Base-by-base conservation (phyloP, 35 echinoderm and acorn worm species). In the Chiridota heheva region DNA sequence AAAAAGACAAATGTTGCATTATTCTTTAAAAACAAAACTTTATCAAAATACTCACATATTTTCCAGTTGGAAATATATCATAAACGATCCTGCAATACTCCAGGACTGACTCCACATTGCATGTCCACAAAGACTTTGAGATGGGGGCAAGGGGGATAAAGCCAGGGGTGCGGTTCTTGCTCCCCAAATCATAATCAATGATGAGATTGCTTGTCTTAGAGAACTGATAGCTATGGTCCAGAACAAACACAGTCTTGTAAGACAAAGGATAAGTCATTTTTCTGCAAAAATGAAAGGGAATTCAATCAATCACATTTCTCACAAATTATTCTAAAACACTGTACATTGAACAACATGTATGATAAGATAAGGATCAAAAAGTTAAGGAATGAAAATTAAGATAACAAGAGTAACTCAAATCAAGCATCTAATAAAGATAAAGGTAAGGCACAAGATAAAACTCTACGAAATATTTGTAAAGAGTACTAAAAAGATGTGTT, bases 21-120 rank as follows among this genome's bases (percentile, higher is more conserved):
- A n/a, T n/a, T n/a, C 13, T 1, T 20, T 44, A 25, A 44, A 36
- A 44, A 47, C 36, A 25, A 59, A 53, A 53, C 48, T 53, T 13
- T 53, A 22, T 13, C 22, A 53, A n/a, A n/a, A 76, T 16, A 84
- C 93, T 84, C 81, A 98, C 95, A 82, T 84, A 57, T 77, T 84
- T 87, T 24, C 81, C 83, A 36, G 60, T 44, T 65, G 95, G 84
- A 33, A 88, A 98, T 57, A 98, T 88, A 35, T 98, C 95, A 77
- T 76, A 98, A 5, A 98, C 95, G 42, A 98, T 91, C 29, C 95
- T 60, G 68, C 89, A 91, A 22, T 92, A 98, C 67, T 98, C 95
- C 49, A 98, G 63, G 20, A 88, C 70, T 8, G 84, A 86, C 43
- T 98, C 95, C 1, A 98, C 55, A 45, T 72, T 70, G 43, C 89